Percentiles rank a stretch among this genome's conserved stretches.
Evolutionary conservation across 2,113 vertebrate genomes (phyloP).

Genomic region (Thalassoma bifasciatum): DNA sequence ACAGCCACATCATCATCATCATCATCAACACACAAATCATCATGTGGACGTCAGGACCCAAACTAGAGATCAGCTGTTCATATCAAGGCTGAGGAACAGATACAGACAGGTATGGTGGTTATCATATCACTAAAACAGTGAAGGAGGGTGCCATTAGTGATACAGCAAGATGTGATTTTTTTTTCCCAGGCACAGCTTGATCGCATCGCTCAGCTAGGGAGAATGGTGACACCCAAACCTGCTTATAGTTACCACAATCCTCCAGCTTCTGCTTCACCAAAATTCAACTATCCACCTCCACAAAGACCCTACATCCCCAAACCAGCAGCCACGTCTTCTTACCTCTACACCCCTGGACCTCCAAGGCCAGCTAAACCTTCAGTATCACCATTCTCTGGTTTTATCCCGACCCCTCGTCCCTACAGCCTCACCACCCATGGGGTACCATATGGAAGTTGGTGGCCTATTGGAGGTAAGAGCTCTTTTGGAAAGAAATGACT

Average conservation of each 20-base stretch:
- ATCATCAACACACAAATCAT: slow-evolving; percentile 31
- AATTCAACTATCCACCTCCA: slow-evolving; percentile 27
- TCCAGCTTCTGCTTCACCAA: slow-evolving; percentile 23
- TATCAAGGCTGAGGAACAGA: slow-evolving; percentile 80
- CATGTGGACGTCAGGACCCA: slow-evolving; percentile 50
- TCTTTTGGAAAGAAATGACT: background rate
- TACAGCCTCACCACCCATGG: slow-evolving; percentile 57
- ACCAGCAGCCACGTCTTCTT: slow-evolving; percentile 37
- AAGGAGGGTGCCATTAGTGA: no score
- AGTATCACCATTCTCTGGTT: slow-evolving; percentile 30
- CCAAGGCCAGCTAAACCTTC: slow-evolving; percentile 29
- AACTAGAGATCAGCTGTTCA: slow-evolving; percentile 75
- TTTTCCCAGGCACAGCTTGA: slow-evolving; percentile 77
- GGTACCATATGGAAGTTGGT: slow-evolving; percentile 51
- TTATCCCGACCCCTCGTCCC: slow-evolving; percentile 34
- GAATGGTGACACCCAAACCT: slow-evolving; percentile 76
- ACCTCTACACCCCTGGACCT: slow-evolving; percentile 43
- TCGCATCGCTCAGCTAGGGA: slow-evolving; percentile 76
- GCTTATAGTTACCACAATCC: slow-evolving; percentile 44
- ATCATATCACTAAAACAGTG: no score
- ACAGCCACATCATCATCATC: slow-evolving; percentile 29
- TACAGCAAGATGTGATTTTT: no score
- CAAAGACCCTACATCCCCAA: slow-evolving; percentile 33
- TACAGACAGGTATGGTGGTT: slow-evolving; percentile 76
- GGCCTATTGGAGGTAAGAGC: slow-evolving; percentile 64